Base-by-base conservation (phyloP, 2,797 vertebrate genomes). In the Oryzias sinensis region DNA sequence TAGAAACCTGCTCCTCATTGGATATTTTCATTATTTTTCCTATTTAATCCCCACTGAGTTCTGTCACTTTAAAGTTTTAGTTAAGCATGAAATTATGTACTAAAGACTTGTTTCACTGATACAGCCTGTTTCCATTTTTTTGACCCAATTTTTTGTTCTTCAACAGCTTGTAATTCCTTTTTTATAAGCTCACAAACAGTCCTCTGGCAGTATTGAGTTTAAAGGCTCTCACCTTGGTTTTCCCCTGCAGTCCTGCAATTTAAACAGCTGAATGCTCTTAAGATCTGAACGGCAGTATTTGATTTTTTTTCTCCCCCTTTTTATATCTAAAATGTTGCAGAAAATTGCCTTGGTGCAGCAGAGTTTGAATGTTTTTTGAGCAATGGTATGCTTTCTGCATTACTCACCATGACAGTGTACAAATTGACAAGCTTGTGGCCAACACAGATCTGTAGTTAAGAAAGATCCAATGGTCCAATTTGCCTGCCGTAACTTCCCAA, bases 371-470 rank as follows among this genome's bases (percentile, higher is more conserved):
- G 65, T 72, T 62, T 72, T 69, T 80, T 64, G 75, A 15, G 53
- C 78, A 80, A 86, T 79, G 58, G 48, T 77, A 70, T 14, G 55
- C 73, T 66, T 2, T 25, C 70, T 60, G 60, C 57, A 62, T 74
- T 59, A 53, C 70, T 81, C 80, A 80, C 67, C 53, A 41, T 81
- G 77, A 81, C 81, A 70, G 65, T 80, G 84, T 76, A 63, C 72
- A 87, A 81, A 86, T 81, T 73, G 88, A 75, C 70, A 72, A 62
- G 66, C 77, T 77, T 70, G 77, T 80, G 65, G 78, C 80, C 76
- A 72, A 81, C 75, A 56, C 81, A 84, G 72, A 79, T 85, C 83
- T 82, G 57, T 65, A 83, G 84, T 90, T 87, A 87, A 89, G 89
- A 88, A 64, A 59, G 53, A 58, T 65, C 61, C 61, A 76, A 72